Evolutionary conservation across 2,888 invertebrate genomes (phyloP).

Genomic region (Idaea aversata): DNA sequence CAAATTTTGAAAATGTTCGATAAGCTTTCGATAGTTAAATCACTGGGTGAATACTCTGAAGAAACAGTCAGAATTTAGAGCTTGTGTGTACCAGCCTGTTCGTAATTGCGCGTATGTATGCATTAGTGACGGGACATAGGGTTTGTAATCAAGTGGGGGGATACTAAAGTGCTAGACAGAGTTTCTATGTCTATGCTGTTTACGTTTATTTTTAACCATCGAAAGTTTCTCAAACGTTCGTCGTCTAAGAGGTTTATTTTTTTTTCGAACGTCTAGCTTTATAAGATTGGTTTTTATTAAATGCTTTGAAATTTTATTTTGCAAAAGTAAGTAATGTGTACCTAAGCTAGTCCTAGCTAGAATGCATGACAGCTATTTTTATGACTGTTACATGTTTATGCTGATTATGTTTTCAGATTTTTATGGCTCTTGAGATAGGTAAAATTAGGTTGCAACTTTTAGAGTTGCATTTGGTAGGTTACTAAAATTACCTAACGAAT

Average conservation of each 20-base stretch:
- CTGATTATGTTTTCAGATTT: slow-evolving; percentile 35
- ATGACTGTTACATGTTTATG: slow-evolving; percentile 41
- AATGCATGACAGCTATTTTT: slow-evolving; percentile 61
- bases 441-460: slow-evolving; percentile 16
- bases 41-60: slow-evolving; percentile 6
- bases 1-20: slow-evolving; percentile 9
- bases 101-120: not conserved
- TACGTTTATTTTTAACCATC: not conserved
- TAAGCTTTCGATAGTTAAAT: not conserved
- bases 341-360: slow-evolving; percentile 62
- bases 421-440: slow-evolving; percentile 32
- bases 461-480: not conserved
- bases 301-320: slow-evolving; percentile 40
- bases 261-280: not conserved
- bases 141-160: not conserved
- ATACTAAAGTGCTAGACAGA: not conserved
- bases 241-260: not conserved
- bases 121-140: not conserved
- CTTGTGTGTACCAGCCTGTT: not conserved
- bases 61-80: not conserved
- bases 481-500: not conserved
- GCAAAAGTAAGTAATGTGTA: slow-evolving; percentile 53
- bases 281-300: not conserved
- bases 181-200: not conserved
- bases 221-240: not conserved